Conservation (phyloP, 2,797 vertebrate species). For the Ctenopoma multispine region DNA sequence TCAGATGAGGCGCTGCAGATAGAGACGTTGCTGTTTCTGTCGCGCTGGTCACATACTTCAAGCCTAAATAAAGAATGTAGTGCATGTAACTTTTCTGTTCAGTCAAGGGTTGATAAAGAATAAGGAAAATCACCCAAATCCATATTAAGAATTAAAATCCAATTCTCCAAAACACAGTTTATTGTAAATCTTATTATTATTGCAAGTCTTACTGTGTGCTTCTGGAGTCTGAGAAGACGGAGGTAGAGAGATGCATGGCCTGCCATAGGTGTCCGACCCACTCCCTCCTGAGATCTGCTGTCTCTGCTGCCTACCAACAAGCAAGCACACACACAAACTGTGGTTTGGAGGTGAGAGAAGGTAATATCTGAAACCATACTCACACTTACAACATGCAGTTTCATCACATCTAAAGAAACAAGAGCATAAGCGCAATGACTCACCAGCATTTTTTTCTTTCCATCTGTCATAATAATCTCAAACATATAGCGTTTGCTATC, state of each 20-base stretch:
- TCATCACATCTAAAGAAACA: background rate
- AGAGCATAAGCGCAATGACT: constrained; percentile 38
- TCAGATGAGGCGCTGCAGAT: background rate
- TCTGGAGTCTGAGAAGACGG: constrained; percentile 1
- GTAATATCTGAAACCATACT: background rate
- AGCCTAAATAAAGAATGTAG: constrained; percentile 34
- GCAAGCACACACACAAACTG: background rate
- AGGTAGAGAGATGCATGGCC: constrained; percentile 75
- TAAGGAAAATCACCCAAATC: background rate
- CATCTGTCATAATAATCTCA: constrained; percentile 85
- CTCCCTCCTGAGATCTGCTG: constrained; percentile 74
- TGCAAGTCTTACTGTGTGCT: constrained; percentile 70
- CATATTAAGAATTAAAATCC: background rate
- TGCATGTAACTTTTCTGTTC: background rate
- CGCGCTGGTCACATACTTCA: constrained; percentile 36
- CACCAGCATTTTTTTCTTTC: constrained; percentile 87
- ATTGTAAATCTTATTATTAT: background rate
- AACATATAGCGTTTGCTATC: constrained; percentile 79
- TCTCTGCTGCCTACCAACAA: constrained; percentile 80
- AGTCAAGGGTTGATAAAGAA: too few species aligned
- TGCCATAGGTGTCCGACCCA: constrained; percentile 82
- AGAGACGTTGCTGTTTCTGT: constrained; percentile 27
- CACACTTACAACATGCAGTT: background rate
- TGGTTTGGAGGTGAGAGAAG: background rate
- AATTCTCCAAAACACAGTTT: background rate